phyloP scores from a whole-genome alignment of 2,888 invertebrate genomes.

The Lydus trimaculatus region DNA sequence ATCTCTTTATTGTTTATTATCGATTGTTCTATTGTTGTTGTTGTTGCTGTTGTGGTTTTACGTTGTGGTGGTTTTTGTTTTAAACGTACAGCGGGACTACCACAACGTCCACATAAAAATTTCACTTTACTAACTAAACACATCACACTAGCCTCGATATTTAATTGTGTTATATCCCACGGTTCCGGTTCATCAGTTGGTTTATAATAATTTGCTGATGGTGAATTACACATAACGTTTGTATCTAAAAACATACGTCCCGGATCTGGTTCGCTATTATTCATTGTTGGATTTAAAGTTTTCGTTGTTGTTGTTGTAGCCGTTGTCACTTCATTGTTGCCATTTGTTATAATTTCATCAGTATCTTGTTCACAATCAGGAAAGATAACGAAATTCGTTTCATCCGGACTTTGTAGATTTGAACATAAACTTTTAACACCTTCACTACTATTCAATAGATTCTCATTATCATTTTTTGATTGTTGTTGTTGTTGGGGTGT shows the following conservation, averaged over 20 bases:
- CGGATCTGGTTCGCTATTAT: constrained; percentile 44
- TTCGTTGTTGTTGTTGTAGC: constrained; percentile 7
- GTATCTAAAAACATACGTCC: constrained; percentile 63
- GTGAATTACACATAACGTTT: constrained; percentile 64
- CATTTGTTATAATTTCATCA: constrained; percentile 13
- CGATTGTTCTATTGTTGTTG: constrained; percentile 25
- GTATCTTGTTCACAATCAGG: constrained; percentile 61
- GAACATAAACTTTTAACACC: constrained; percentile 54
- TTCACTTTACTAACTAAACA: constrained; percentile 85
- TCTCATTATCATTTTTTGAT: constrained; percentile 36
- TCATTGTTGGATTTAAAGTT: constrained; percentile 9
- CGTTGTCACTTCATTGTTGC: neutral
- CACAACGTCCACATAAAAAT: constrained; percentile 77
- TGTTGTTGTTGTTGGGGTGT: constrained; percentile 49
- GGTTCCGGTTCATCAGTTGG: constrained; percentile 85
- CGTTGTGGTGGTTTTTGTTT: constrained; percentile 60
- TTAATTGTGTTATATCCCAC: constrained; percentile 84
- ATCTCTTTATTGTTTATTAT: constrained; percentile 48
- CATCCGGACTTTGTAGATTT: constrained; percentile 56
- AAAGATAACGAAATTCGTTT: constrained; percentile 66
- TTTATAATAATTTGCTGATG: constrained; percentile 79
- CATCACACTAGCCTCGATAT: constrained; percentile 88
- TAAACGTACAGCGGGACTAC: constrained; percentile 74
- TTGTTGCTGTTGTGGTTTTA: neutral
- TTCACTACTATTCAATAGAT: constrained; percentile 56